Percentiles rank a stretch among this genome's conserved stretches.
These are phyloP conservation scores for Medauroidea extradentata DNA, from an alignment of 1,140 invertebrate genomes.

Conservation along the genomic window DNA sequence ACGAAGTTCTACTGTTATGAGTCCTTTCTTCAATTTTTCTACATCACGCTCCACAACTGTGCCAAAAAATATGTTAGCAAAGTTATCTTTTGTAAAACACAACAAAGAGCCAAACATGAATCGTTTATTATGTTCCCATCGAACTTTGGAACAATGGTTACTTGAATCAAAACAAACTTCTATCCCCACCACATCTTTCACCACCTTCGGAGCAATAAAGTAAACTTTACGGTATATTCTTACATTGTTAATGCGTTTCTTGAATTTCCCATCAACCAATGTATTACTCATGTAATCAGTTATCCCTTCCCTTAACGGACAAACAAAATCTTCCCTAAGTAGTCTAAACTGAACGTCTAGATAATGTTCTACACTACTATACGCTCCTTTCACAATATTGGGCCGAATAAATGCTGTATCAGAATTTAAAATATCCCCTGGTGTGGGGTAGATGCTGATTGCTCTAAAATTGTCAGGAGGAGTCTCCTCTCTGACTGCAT, in stretches of 20 bases:
- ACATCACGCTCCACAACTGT: constrained; percentile 41
- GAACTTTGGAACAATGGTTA: constrained; percentile 20
- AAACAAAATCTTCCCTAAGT: constrained; percentile 67
- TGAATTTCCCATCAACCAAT: neutral
- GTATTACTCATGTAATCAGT: constrained; percentile 29
- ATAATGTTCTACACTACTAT: constrained; percentile 62
- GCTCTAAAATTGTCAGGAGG: constrained; percentile 11
- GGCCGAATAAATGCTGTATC: constrained; percentile 46
- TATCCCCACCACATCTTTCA: constrained; percentile 8
- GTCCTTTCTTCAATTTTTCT: constrained; percentile 39
- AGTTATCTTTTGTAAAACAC: constrained; percentile 62
- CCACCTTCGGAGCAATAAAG: constrained; percentile 31
- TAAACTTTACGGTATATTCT: constrained; percentile 27
- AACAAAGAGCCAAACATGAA: constrained; percentile 70
- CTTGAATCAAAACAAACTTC: constrained; percentile 13
- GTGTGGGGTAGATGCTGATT: constrained; percentile 1
- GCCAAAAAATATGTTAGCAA: constrained; percentile 48
- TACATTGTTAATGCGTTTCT: constrained; percentile 27
- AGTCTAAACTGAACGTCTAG: constrained; percentile 72
- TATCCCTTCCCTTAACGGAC: constrained; percentile 54
- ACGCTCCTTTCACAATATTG: constrained; percentile 57
- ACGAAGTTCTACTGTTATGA: constrained; percentile 48
- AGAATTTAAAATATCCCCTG: constrained; percentile 23
- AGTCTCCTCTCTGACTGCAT: neutral
- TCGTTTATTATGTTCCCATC: constrained; percentile 44